Evolutionary conservation across 2,797 vertebrate species (phyloP), one percentile per base, ranked within the genome.

Genomic region (Enteromius treurensis): DNA sequence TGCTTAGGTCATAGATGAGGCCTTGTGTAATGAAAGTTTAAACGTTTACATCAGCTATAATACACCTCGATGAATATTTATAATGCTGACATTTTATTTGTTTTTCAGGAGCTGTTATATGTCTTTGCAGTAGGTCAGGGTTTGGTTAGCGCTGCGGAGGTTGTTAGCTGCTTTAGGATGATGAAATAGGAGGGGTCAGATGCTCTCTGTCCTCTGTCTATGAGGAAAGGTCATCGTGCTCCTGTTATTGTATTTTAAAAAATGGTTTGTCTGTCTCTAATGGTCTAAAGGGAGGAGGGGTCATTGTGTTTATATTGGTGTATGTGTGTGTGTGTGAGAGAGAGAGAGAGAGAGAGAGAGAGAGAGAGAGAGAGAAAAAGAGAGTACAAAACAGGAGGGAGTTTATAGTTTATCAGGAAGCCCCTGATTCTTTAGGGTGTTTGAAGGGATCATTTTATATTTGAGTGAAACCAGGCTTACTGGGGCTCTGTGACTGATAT

Each of bases 221-320:
- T 81, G 51, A 49, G 77, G 73, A 60, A 87, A 90, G 85, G 88
- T 90, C 90, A 89, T 79, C 79, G 51, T 86, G 77, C 45, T 67
- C 62, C 74, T 86, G 76, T 86, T 73, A 87, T 87, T 78, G 71
- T 70, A 29, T 53, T 76, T 68, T 5, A 0, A 76, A 65, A 53
- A 76, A 67, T 45, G 19, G 23, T 49, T 32, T 73, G 37, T 73
- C 67, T 62, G 42, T 78, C 11, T 73, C 21, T 45, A 67, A 77
- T 76, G 67, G 69, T 45, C 45, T 79, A 19, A 60, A 51, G 37
- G 29, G 49, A 40, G 47, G 29, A 42, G 15, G 11, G 8, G 21
- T 45, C 37, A 26, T n/a, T 65, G 32, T 21, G 53, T 55, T 49
- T 21, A 6, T 77, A 42, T 21, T 51, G 37, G 73, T 37, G 10